These are phyloP conservation scores for Turritopsis dohrnii DNA, from an alignment of 30 jellyfish, hydroid and myxozoan genomes.

Conservation along the genomic window DNA sequence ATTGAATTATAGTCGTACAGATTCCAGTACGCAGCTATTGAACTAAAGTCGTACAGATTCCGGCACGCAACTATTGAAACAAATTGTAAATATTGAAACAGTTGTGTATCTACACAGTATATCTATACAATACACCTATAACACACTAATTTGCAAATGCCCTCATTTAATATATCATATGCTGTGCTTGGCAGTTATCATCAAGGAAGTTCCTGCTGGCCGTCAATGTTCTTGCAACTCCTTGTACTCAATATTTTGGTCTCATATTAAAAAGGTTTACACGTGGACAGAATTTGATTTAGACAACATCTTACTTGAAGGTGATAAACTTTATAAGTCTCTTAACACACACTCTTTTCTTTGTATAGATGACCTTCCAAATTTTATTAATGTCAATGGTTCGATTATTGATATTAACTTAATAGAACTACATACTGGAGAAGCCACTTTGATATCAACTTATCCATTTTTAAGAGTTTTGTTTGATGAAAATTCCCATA, in stretches of 20 bases:
- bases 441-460: background rate
- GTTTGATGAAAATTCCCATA: background rate
- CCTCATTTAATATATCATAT: too few relatives aligned
- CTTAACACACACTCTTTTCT: background rate
- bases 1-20: too few relatives aligned
- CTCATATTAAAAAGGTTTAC: background rate
- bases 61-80: too few relatives aligned
- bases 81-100: too few relatives aligned
- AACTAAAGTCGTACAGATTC: too few relatives aligned
- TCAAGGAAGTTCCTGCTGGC: conserved; percentile 23
- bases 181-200: conserved; percentile 8
- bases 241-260: too few relatives aligned
- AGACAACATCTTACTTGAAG: background rate
- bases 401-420: background rate
- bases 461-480: background rate
- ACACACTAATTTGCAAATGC: too few relatives aligned
- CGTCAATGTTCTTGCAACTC: conserved; percentile 24
- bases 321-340: conserved; percentile 12
- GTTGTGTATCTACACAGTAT: too few relatives aligned
- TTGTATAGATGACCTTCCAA: conserved; percentile 13
- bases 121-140: too few relatives aligned
- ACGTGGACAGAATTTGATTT: conserved; percentile 11
- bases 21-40: too few relatives aligned
- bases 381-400: background rate
- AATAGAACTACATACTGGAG: background rate